A percentile compares a stretch with the other conserved stretches of the same genome.
Conservation (phyloP, 2,888 invertebrate species). For the Hipparchia sbordonii region DNA sequence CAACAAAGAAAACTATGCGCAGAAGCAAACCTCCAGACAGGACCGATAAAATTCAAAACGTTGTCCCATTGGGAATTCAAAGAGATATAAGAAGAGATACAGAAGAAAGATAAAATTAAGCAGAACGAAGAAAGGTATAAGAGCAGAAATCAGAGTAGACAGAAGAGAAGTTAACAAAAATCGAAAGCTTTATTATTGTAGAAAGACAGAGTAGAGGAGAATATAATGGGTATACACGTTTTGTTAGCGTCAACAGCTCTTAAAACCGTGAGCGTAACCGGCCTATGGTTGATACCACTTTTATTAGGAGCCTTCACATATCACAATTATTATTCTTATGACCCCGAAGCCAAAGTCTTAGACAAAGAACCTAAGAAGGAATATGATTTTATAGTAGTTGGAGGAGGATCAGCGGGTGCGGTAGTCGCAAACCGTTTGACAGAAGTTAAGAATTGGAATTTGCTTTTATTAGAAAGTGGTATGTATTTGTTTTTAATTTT, state of each 20-base stretch:
- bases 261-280: slow-evolving; percentile 89
- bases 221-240: slow-evolving; percentile 87
- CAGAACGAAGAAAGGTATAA: background rate
- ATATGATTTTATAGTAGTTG: slow-evolving; percentile 93
- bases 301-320: slow-evolving; percentile 91
- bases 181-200: slow-evolving; percentile 37
- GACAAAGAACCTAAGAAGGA: slow-evolving; percentile 88
- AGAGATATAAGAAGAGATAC: background rate
- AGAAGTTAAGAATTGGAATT: slow-evolving; percentile 89
- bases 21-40: slow-evolving; percentile 75
- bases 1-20: slow-evolving; percentile 59
- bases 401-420: slow-evolving; percentile 95
- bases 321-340: slow-evolving; percentile 90
- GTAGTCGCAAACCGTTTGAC: slow-evolving; percentile 92
- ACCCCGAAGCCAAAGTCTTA: slow-evolving; percentile 90
- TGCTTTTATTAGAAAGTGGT: slow-evolving; percentile 90
- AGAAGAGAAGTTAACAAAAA: background rate
- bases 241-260: slow-evolving; percentile 90
- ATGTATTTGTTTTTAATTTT: slow-evolving; percentile 39
- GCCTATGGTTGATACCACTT: slow-evolving; percentile 92
- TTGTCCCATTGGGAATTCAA: slow-evolving; percentile 7
- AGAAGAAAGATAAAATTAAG: slow-evolving; percentile 25
- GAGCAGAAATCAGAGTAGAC: too few species aligned
- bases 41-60: slow-evolving; percentile 45
- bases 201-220: slow-evolving; percentile 30